These are phyloP conservation scores for Rhineura floridana DNA, from an alignment of 2,113 vertebrate species.

Conservation along the genomic window DNA sequence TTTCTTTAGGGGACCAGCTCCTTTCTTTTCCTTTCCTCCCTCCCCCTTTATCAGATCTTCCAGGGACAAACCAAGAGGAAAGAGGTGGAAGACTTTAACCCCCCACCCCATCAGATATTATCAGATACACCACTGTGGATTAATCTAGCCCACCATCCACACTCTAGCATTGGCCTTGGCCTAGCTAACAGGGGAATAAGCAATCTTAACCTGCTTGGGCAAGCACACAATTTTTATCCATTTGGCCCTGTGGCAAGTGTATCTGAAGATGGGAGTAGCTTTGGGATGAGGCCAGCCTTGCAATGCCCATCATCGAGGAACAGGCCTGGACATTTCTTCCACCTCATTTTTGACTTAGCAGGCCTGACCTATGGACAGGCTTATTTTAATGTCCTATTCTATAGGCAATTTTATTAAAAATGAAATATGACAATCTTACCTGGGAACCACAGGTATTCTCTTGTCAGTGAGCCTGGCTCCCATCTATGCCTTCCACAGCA, in stretches of 20 bases:
- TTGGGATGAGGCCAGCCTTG: constrained; percentile 39
- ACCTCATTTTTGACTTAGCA: not conserved
- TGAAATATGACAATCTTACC: not conserved
- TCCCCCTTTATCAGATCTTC: not conserved
- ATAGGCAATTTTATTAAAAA: not conserved
- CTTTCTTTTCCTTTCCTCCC: not conserved
- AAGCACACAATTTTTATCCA: constrained; percentile 65
- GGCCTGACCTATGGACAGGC: not conserved
- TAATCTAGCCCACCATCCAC: not conserved
- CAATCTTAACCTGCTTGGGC: constrained; percentile 44
- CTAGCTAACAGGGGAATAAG: constrained; percentile 33
- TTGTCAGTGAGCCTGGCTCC: not conserved
- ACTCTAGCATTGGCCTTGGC: constrained; percentile 21
- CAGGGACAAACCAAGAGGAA: not conserved
- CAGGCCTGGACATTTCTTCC: not conserved
- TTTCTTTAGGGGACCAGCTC: not conserved
- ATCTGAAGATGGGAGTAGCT: constrained; percentile 51
- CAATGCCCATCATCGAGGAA: rapidly evolving
- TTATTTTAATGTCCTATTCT: not conserved
- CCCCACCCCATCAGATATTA: not conserved
- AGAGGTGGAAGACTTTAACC: not conserved
- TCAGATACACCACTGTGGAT: not conserved
- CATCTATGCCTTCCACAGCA: not conserved
- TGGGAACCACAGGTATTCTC: rapidly evolving
- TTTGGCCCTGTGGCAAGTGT: constrained; percentile 64